Base-by-base conservation (phyloP, 1,140 invertebrate species). In the Platyscapa corneri region DNA sequence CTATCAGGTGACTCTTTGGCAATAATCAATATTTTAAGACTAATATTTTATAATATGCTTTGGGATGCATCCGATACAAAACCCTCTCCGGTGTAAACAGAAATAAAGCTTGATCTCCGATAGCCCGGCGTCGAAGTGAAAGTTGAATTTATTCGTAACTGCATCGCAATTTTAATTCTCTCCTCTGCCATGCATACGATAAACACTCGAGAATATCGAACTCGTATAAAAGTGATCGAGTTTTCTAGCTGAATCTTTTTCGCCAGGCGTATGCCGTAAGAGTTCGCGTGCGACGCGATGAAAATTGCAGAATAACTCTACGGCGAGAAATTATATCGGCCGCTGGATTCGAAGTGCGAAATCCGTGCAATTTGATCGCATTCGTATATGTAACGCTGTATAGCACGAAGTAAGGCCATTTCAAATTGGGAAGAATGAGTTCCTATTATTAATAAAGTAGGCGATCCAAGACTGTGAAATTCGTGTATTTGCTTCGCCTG, bases 291-390 rank as follows among this genome's bases (percentile, higher is more conserved):
- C 56, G 23, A 60, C 27, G 37, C 14, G 5, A 14, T 12, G 67
- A 70, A 70, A 70, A 70, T 70, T 70, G 34, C 67, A 30, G 34
- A 70, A 70, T 60, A 70, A 37, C 34, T 34, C 53, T 10, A 56
- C 8, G 16, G 32, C 32, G 34, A 32, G 10, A 67, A 67, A 67
- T 70, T 70, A 70, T 12, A 70, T 5, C 18, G 34, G 18, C 20
- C 34, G 16, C 16, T 70, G 37, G 34, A 70, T 70, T 32, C 65
- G 12, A 34, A 67, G 65, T 67, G 34, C 30, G 14, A 67, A 67
- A 67, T 67, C 34, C 32, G 8, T 70, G 34, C 18, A 70, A 70
- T 70, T 70, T 70, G 6, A 70, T 39, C 37, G 32, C 67, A 37
- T 20, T 20, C 23, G 14, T 70, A 20, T 8, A 70, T 23, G 32